Evolutionary conservation across 2,113 vertebrate species (phyloP), one percentile per base, ranked within the genome.

Genomic region (Catharus fuscescens): DNA sequence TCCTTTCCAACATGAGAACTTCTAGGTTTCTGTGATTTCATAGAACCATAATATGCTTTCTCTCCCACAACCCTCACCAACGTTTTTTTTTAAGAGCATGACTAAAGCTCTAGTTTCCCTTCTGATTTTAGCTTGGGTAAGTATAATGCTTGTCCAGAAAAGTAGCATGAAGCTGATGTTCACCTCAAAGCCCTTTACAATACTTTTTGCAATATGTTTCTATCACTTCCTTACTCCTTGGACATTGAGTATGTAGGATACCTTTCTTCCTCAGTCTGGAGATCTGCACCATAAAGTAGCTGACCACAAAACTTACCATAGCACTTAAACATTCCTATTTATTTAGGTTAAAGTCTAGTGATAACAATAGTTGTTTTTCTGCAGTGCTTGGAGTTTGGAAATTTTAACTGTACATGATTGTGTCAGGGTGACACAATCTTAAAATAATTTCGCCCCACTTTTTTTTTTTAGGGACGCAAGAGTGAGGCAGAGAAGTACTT

Each of bases 401-500:
- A 62, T 79, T 76, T 34, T 82, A 70, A 40, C 62, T 85, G 14
- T 34, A 25, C 62, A 14, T 85, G 53, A 83, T 56, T 4, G 5
- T 48, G 85, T 45, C 70, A 47, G 40, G 8, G 44, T 83, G 47
- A 86, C 52, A n/a, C 8, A 21, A 25, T 74, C 12, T 59, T 85
- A 90, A 94, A 92, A 95, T 96, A 74, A 91, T 91, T 60, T 36
- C 10, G 18, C 1, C 5, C 5, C 12, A 4, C 5, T 5, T 3
- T 31, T 84, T 97, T 67, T 77, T 92, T 96, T 71, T 97, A 99
- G 99, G 99, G 99, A 78, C 99, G 99, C 96, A 99, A 99, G 97
- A 98, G 94, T 86, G 99, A 99, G 97, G 99, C 99, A 53, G 99
- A 99, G 97, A 99, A 98, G 93, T 99, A 99, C 98, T 99, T 99